Evolutionary conservation across 2,888 invertebrate genomes (phyloP).

Genomic region (Amblyteles armatorius): DNA sequence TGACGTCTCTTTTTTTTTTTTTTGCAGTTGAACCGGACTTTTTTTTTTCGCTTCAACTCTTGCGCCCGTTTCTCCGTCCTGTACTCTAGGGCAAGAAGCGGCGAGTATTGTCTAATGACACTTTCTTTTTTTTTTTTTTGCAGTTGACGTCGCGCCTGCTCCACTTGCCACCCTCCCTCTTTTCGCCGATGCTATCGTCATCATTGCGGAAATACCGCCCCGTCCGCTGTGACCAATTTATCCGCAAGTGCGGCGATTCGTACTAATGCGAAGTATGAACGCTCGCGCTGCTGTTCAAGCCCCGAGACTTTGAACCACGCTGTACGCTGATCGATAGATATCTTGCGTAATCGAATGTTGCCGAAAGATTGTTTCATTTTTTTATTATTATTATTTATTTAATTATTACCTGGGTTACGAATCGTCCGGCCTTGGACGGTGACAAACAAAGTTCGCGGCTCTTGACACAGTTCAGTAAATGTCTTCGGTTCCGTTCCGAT

Average conservation of each 20-base stretch:
- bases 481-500: constrained; percentile 8
- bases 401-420: neutral
- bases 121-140: constrained; percentile 14
- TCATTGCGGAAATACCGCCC: neutral
- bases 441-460: constrained; percentile 13
- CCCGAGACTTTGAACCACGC: neutral
- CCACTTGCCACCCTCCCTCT: constrained; percentile 11
- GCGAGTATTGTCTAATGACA: constrained; percentile 19
- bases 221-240: neutral
- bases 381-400: neutral
- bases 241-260: constrained; percentile 7
- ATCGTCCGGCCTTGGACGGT: neutral
- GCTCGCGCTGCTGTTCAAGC: neutral
- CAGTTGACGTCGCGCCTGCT: constrained; percentile 10
- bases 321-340: neutral
- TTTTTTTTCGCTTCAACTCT: neutral
- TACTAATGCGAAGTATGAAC: neutral
- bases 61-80: constrained; percentile 6
- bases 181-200: neutral
- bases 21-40: neutral
- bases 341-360: neutral
- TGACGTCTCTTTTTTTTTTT: constrained; percentile 11
- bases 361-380: neutral
- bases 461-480: neutral
- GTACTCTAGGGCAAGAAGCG: neutral